Base-by-base conservation (phyloP, 1,140 invertebrate genomes). In the Plodia interpunctella region DNA sequence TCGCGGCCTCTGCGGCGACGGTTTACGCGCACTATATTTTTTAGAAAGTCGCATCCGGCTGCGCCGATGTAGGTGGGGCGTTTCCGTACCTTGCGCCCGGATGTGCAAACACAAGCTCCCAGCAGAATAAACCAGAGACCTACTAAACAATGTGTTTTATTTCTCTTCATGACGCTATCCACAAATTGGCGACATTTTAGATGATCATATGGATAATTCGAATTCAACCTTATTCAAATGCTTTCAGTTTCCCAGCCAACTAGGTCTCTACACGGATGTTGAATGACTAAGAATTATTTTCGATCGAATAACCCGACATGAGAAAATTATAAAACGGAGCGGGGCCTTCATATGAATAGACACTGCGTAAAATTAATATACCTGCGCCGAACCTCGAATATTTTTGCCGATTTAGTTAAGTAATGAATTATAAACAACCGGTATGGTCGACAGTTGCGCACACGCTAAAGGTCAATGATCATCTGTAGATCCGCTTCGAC, bases 391-490 rank as follows among this genome's bases (percentile, higher is more conserved):
- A 53, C 20, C 3, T 20, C 51, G 66, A 60, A 62, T 65, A 69
- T 66, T 76, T 72, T 80, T 65, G 70, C 72, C 54, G 71, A 80
- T 74, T 76, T 63, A 62, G 60, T 76, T 65, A 75, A 68, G 78
- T 76, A 84, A 83, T 86, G 74, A 80, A 76, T 80, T 77, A 83
- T 44, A 44, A 15, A 44, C 77, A 85, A 87, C 83, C 81, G 82
- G 79, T 83, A 83, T 68, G 65, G 56, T 78, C 68, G 70, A 69
- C 71, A 71, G 76, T 78, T 79, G 75, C 70, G 80, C 81, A 74
- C 79, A 76, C 80, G 68, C 63, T 81, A 87, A 88, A 88, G 83
- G 86, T 88, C 86, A 86, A 84, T 88, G 86, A 86, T 88, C 86
- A 88, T 86, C 83, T 76, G 78, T 85, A 87, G 86, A 88, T 88